These are phyloP conservation scores for Luehdorfia chinensis DNA, from an alignment of 1,140 invertebrate species.

Conservation along the genomic window DNA sequence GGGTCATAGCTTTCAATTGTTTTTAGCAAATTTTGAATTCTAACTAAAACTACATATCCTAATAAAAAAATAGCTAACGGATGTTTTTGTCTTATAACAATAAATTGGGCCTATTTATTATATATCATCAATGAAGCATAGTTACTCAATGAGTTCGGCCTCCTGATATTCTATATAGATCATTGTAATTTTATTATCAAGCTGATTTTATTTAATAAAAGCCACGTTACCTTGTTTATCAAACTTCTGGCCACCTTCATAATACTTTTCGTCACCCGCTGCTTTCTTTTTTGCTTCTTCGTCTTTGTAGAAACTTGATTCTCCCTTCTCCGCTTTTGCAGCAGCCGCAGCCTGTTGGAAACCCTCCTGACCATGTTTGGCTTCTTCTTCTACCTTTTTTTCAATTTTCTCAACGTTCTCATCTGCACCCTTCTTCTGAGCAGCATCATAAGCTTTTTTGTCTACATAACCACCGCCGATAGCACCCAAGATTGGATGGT, in stretches of 20 bases:
- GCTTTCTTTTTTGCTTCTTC: conserved; percentile 78
- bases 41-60: too few species aligned
- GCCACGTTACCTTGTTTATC: conserved; percentile 78
- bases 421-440: conserved; percentile 76
- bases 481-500: conserved; percentile 48
- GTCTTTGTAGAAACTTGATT: conserved; percentile 77
- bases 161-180: too few species aligned
- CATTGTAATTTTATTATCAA: too few species aligned
- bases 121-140: too few species aligned
- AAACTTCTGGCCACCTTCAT: conserved; percentile 75
- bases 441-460: conserved; percentile 76
- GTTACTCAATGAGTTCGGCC: too few species aligned
- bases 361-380: conserved; percentile 75
- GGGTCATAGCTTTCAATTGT: too few species aligned
- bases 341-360: conserved; percentile 71
- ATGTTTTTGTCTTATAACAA: too few species aligned
- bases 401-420: conserved; percentile 74
- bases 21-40: too few species aligned
- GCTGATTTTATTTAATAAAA: too few species aligned
- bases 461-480: conserved; percentile 73
- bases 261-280: conserved; percentile 77
- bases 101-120: too few species aligned
- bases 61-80: too few species aligned
- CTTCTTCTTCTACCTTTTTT: conserved; percentile 74
- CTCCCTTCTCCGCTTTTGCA: conserved; percentile 74